Evolutionary conservation across 2,113 vertebrate species (phyloP), one percentile per base, ranked within the genome.

Genomic region (Periophthalmodon schlosseri): DNA sequence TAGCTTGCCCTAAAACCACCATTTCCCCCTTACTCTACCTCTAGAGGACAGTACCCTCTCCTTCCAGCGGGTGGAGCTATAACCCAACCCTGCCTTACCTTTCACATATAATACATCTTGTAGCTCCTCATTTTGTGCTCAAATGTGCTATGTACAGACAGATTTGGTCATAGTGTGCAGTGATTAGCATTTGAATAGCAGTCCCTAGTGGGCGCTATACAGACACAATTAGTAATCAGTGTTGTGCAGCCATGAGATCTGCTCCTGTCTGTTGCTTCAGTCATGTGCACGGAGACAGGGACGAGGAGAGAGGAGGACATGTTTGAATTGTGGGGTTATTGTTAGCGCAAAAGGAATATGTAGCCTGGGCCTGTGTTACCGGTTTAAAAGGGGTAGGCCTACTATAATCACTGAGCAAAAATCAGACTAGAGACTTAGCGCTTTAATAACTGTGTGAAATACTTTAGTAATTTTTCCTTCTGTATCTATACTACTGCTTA

Each of bases 181-280:
- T 86, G 82, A 91, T 91, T 92, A 83, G 86, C 85, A 87, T 89
- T 72, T 88, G 81, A 88, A 90, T 89, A 73, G 46, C 36, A 39
- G 70, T 82, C 84, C 78, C 77, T 73, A n/a, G 83, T 73, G 88
- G 52, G 77, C 67, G 71, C 76, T 74, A 28, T 76, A 47, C 81
- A 83, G 84, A 86, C 87, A 76, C 86, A 84, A 85, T 86, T 86
- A 89, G 87, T 89, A 91, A 92, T 92, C 91, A 92, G 85, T 84
- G 80, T 90, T 87, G 86, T 33, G 74, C 86, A 88, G 88, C 79
- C 87, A 80, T 79, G 76, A 85, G 80, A 81, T 81, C 86, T 85
- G 77, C 81, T 58, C 72, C 81, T 84, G 79, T 64, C 64, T 84
- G 71, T 60, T 28, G 34, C 50, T 47, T 64, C 16, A 34, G 28